Percentiles rank a stretch among this genome's conserved stretches.
Evolutionary conservation across 2,113 vertebrate species (phyloP).

Genomic region (Clinocottus analis): DNA sequence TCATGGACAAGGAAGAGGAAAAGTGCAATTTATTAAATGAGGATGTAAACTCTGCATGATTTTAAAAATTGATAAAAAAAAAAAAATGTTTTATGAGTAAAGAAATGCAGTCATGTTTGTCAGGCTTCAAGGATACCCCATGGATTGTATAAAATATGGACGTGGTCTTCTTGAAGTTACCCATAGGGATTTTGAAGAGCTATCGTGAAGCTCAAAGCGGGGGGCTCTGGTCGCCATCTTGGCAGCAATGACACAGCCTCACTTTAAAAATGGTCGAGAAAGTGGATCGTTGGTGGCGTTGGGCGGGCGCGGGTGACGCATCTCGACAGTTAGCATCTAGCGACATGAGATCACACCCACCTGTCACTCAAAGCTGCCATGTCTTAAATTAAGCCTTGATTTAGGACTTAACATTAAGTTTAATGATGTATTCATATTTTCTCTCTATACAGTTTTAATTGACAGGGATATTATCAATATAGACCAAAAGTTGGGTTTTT

Average conservation of each 20-base stretch:
- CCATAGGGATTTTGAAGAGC: too few species aligned
- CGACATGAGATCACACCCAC: too few species aligned
- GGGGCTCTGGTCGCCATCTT: too few species aligned
- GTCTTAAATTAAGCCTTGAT: not conserved
- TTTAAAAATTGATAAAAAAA: not conserved
- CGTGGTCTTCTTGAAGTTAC: too few species aligned
- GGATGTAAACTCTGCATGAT: not conserved
- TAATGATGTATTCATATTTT: too few species aligned
- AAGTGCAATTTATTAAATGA: not conserved
- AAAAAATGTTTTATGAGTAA: not conserved
- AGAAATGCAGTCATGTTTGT: not conserved
- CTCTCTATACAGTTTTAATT: not conserved
- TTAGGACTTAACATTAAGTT: too few species aligned
- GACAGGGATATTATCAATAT: not conserved
- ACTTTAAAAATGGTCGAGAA: too few species aligned
- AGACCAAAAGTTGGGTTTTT: too few species aligned
- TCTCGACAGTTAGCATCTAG: not conserved
- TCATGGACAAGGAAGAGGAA: not conserved
- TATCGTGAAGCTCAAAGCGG: too few species aligned
- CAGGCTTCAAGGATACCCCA: slow-evolving; percentile 13
- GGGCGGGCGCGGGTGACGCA: not conserved
- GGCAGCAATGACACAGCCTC: too few species aligned
- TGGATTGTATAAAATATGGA: not conserved
- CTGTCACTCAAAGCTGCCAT: too few species aligned
- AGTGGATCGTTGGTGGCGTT: not conserved